Evolutionary conservation across 2,113 vertebrate genomes (phyloP).

Genomic region (Brachyistius frenatus): DNA sequence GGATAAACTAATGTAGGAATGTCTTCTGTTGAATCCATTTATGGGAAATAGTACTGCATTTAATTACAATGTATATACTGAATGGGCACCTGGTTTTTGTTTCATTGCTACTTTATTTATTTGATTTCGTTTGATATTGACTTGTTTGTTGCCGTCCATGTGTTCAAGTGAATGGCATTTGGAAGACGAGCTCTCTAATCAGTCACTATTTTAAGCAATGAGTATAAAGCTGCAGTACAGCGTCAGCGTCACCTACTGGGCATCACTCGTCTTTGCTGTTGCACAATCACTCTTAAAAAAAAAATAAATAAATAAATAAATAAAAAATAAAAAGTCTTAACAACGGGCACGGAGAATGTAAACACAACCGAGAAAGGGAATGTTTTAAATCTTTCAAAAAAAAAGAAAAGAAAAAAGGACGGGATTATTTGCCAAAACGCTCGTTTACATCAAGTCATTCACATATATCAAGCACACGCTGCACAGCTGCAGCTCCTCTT

Average conservation of each 20-base stretch:
- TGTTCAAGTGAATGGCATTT: constrained; percentile 48
- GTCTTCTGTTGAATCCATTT: constrained; percentile 72
- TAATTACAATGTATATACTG: constrained; percentile 78
- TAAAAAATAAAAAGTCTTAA: constrained; percentile 17
- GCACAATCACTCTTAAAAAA: constrained; percentile 72
- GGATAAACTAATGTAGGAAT: constrained; percentile 75
- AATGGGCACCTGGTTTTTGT: constrained; percentile 73
- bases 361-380: constrained; percentile 61
- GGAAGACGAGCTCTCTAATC: constrained; percentile 40
- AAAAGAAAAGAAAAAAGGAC: neutral
- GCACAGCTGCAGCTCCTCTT: constrained; percentile 62
- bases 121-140: constrained; percentile 63
- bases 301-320: too few species aligned
- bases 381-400: constrained; percentile 32
- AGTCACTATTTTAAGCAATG: constrained; percentile 19
- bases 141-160: constrained; percentile 68
- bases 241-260: constrained; percentile 41
- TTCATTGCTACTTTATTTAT: constrained; percentile 70
- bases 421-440: constrained; percentile 52
- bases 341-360: constrained; percentile 75
- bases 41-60: constrained; percentile 75
- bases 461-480: constrained; percentile 69
- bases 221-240: constrained; percentile 73
- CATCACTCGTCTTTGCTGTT: constrained; percentile 66
- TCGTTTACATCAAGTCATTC: constrained; percentile 65